These are phyloP conservation scores for Bubo blakistoni DNA, from an alignment of 2,113 vertebrate species.

Conservation along the genomic window DNA sequence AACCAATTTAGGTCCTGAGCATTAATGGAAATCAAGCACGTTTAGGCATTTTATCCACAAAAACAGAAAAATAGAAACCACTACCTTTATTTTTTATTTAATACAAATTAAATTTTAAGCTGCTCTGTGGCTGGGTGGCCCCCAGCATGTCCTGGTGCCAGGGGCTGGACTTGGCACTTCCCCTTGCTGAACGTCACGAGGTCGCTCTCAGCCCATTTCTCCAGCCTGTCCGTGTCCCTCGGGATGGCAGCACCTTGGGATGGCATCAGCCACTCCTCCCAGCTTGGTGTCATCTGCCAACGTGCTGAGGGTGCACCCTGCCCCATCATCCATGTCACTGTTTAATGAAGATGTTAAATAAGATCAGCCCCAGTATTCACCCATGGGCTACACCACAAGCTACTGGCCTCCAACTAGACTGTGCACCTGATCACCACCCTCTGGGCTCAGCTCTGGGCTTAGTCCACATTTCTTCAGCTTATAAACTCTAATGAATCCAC, in stretches of 20 bases:
- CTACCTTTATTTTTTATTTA: not conserved
- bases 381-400: not conserved
- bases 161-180: not conserved
- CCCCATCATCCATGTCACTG: fast-evolving
- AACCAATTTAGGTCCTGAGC: not conserved
- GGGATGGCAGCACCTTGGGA: not conserved
- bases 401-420: not conserved
- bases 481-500: not conserved
- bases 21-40: not conserved
- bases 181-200: not conserved
- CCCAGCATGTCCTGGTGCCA: not conserved
- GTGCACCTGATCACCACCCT: not conserved
- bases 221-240: not conserved
- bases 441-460: not conserved
- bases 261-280: not conserved
- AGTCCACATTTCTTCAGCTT: not conserved
- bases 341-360: not conserved
- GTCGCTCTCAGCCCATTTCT: not conserved
- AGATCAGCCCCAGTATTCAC: not conserved
- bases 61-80: not conserved
- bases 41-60: not conserved
- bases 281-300: not conserved
- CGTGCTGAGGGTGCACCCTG: not conserved
- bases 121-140: not conserved
- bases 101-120: not conserved